Percentiles rank a stretch among this genome's conserved stretches.
Evolutionary conservation across 2,797 vertebrate genomes (phyloP).

Genomic region (Acrossocheilus wenchowensis): DNA sequence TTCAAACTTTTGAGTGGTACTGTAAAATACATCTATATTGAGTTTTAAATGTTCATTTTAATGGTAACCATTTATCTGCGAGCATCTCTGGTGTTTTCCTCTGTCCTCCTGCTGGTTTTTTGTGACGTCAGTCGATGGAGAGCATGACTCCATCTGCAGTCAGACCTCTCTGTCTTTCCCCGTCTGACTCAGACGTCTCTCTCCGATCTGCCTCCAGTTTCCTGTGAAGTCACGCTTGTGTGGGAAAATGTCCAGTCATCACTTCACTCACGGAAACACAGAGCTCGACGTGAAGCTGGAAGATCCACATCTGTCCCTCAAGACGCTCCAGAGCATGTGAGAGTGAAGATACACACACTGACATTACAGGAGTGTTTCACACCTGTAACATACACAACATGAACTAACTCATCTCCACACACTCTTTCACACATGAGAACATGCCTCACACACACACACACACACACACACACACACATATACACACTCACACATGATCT

Average conservation of each 20-base stretch:
- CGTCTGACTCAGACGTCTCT: not conserved
- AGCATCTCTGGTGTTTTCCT: not conserved
- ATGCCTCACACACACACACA: constrained; percentile 10
- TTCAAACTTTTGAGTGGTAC: no score
- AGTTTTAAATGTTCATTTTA: no score
- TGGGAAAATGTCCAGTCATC: constrained; percentile 29
- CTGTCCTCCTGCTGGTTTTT: not conserved
- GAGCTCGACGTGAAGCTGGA: constrained; percentile 11
- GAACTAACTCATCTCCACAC: not conserved
- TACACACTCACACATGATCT: not conserved
- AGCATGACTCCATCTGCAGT: not conserved
- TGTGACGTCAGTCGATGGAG: not conserved
- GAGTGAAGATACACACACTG: not conserved
- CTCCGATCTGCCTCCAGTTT: not conserved
- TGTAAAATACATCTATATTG: no score
- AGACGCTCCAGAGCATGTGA: not conserved
- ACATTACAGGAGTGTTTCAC: not conserved
- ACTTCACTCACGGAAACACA: constrained; percentile 28
- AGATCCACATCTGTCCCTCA: not conserved
- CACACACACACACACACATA: not conserved
- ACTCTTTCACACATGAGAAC: not conserved
- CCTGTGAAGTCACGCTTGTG: constrained; percentile 21
- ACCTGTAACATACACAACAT: not conserved
- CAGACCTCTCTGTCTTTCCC: not conserved
- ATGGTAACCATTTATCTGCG: no score